Conservation (phyloP, 2,797 vertebrate genomes). For the Rhinogobio ventralis region DNA sequence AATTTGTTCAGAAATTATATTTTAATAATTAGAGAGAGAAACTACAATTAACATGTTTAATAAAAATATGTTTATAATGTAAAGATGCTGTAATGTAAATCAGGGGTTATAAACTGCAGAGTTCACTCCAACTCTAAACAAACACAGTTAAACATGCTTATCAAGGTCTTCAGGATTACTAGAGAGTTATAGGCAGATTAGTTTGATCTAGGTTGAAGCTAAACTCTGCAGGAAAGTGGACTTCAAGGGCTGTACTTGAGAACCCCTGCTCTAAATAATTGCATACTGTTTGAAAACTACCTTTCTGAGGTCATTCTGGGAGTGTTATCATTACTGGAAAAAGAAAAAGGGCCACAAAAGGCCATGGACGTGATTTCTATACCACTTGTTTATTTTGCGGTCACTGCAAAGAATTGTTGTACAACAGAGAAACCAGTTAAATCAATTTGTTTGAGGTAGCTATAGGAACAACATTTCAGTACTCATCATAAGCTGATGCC, state of each 20-base stretch:
- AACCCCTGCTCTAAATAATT: not conserved
- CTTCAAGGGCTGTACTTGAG: not conserved
- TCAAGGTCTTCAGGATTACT: not conserved
- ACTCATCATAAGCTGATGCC: not conserved
- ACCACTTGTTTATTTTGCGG: not conserved
- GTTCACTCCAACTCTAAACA: not conserved
- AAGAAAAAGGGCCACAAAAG: not conserved
- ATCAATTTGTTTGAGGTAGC: not conserved
- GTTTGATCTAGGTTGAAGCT: not conserved
- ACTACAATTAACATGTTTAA: not conserved
- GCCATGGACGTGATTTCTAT: not conserved
- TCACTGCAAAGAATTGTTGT: not conserved
- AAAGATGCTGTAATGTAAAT: not conserved
- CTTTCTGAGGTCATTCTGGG: not conserved
- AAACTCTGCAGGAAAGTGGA: not conserved
- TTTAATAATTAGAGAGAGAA: not conserved
- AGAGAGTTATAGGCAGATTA: not conserved
- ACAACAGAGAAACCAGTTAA: not conserved
- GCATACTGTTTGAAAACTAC: not conserved
- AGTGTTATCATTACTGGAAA: not conserved
- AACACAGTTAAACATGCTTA: not conserved
- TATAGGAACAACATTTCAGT: not conserved
- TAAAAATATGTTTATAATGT: not conserved
- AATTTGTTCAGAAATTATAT: not conserved
- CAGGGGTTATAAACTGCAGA: not conserved